phyloP scores from a whole-genome alignment of 2,113 vertebrate species.

The Circaetus gallicus region DNA sequence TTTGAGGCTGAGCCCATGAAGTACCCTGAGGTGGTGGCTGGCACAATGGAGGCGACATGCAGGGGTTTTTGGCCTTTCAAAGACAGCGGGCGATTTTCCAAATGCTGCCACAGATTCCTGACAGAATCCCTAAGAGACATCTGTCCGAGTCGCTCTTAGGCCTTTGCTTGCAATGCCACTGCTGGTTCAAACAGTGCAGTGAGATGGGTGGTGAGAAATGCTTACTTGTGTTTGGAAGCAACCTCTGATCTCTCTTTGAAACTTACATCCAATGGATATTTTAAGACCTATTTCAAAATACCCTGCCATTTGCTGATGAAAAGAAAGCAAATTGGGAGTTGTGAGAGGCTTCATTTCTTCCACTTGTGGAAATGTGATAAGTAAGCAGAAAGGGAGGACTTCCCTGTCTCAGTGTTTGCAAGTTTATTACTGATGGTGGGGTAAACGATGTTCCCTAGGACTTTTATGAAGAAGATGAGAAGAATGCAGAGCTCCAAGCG shows the following conservation, averaged over 20 bases:
- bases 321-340: neutral
- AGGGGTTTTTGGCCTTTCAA: neutral
- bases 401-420: neutral
- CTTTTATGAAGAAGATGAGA: neutral
- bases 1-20: neutral
- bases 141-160: neutral
- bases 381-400: neutral
- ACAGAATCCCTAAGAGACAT: rapidly evolving
- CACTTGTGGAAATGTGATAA: too few species aligned
- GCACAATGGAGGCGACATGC: rapidly evolving
- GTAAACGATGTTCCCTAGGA: neutral
- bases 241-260: neutral
- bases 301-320: neutral
- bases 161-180: neutral
- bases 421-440: neutral
- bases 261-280: neutral
- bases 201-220: neutral
- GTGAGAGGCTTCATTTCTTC: neutral
- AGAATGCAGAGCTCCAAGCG: neutral
- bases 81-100: neutral
- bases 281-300: neutral
- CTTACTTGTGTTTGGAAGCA: neutral
- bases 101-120: rapidly evolving
- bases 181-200: neutral
- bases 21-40: neutral